Percentiles rank a stretch among this genome's conserved stretches.
Evolutionary conservation across 1,140 invertebrate species (phyloP).

Genomic region (Nomia melanderi): DNA sequence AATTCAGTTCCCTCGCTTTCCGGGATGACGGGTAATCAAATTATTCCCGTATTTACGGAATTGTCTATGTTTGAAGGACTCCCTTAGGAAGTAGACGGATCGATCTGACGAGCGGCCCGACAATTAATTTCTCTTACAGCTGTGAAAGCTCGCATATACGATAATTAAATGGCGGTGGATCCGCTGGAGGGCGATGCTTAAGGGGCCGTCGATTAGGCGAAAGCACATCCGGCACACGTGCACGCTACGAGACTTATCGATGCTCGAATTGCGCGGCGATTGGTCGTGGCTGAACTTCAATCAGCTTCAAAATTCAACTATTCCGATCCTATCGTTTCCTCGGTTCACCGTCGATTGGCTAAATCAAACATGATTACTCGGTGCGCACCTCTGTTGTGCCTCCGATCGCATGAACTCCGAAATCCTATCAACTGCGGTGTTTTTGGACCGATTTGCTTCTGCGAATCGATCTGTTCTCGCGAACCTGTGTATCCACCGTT

Average conservation of each 20-base stretch:
- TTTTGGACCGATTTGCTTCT: constrained; percentile 9
- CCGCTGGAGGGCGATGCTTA: constrained; percentile 5
- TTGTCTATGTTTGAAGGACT: neutral
- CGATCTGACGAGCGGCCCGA: neutral
- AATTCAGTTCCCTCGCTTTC: no score
- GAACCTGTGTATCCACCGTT: neutral
- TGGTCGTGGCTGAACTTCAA: constrained; percentile 5
- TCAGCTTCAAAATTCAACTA: constrained; percentile 23
- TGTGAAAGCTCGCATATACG: constrained; percentile 23
- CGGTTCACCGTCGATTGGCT: constrained; percentile 32
- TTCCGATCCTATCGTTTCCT: constrained; percentile 18
- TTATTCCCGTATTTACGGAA: no score
- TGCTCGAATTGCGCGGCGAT: neutral
- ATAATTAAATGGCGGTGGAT: constrained; percentile 44
- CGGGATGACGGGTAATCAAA: no score
- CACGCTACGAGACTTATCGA: neutral
- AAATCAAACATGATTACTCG: constrained; percentile 43
- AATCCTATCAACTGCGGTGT: constrained; percentile 26
- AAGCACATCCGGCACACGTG: neutral
- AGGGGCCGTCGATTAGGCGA: constrained; percentile 4
- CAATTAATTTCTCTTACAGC: constrained; percentile 47
- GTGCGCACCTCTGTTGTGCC: constrained; percentile 1
- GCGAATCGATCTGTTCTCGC: neutral
- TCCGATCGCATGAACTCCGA: constrained; percentile 11
- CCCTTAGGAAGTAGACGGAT: no score